Base-by-base conservation (phyloP, 2,797 vertebrate species). In the Sebastes hopkinsi region DNA sequence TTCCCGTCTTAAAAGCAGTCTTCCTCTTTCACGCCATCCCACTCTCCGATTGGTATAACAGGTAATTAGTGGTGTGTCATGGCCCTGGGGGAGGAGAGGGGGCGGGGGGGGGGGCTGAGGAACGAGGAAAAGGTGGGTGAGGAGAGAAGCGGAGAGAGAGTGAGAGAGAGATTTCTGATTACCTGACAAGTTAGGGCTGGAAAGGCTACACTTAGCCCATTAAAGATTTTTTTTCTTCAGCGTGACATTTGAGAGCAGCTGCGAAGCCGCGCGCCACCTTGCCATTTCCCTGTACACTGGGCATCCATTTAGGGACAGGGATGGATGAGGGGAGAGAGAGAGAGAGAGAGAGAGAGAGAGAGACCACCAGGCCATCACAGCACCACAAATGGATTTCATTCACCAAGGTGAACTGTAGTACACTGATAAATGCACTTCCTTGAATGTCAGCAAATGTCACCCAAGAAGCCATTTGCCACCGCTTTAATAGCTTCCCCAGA, bases 401-500 rank as follows among this genome's bases (percentile, higher is more conserved):
- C 95, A 95, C 91, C 95, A 97, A 97, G 97, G 97, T 96, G 96
- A 98, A 95, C 96, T 96, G 96, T 97, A 93, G 95, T 97, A 97
- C 95, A 95, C 97, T 97, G 97, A 98, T 99, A 99, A 99, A 99
- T 98, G 97, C 96, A 97, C 96, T 97, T 96, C 95, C 95, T 96
- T 99, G 98, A 99, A 99, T 99, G 98, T 98, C 98, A 99, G 97
- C 97, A 99, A 99, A 99, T 99, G 98, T 99, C 98, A 99, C 96
- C 94, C 94, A 95, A 97, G 98, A 97, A 99, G 97, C 97, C 97
- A 97, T 98, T 99, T 99, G 95, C 97, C 96, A 96, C 96, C 95
- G 95, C 97, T 97, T 95, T 96, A 97, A 97, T 96, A 96, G 97
- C 96, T 96, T 95, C 95, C 94, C 91, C 94, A 95, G 95, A 96